Conservation (phyloP, 1,140 invertebrate genomes). For the Sinella curviseta region DNA sequence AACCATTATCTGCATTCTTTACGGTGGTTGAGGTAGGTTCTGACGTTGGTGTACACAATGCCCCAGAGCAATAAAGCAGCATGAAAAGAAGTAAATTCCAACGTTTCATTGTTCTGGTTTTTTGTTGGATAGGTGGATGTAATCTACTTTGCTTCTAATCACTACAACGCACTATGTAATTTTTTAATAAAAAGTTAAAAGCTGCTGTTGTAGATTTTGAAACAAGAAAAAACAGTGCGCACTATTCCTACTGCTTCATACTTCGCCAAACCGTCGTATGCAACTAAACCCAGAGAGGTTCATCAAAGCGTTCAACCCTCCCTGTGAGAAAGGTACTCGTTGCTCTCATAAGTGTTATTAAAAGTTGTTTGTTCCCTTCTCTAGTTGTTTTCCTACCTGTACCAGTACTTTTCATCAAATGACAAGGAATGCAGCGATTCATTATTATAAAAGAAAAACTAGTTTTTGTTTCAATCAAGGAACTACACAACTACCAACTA, state of each 20-base stretch:
- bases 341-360: too few relatives aligned
- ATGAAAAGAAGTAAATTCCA: not conserved
- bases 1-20: not conserved
- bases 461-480: not conserved
- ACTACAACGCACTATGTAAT: not conserved
- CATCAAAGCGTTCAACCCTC: too few relatives aligned
- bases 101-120: not conserved
- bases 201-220: not conserved
- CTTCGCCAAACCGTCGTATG: too few relatives aligned
- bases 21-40: not conserved
- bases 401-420: not conserved
- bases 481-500: not conserved
- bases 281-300: too few relatives aligned
- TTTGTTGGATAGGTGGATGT: not conserved
- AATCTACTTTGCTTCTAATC: not conserved
- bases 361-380: too few relatives aligned
- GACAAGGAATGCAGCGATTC: not conserved
- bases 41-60: not conserved
- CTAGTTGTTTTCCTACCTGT: too few relatives aligned
- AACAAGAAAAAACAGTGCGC: too few relatives aligned
- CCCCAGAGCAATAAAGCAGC: not conserved
- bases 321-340: too few relatives aligned
- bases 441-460: conserved; percentile 4
- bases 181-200: not conserved
- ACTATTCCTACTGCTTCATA: too few relatives aligned